phyloP scores from a whole-genome alignment of 2,113 vertebrate species.

The Psittacula cyanocephala region DNA sequence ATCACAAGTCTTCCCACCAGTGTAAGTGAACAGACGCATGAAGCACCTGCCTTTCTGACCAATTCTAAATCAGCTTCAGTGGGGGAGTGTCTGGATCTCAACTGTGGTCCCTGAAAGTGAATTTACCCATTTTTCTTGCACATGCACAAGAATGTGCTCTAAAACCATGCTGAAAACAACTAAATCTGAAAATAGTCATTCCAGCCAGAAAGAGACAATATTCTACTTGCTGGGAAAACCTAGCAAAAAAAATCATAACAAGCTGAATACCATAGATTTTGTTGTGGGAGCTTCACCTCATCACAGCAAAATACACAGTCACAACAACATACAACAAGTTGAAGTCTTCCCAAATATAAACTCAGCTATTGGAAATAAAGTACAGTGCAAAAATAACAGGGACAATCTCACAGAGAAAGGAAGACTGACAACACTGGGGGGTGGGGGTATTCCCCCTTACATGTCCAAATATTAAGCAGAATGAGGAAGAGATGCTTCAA shows the following conservation, averaged over 20 bases:
- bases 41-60: neutral
- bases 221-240: neutral
- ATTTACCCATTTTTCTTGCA: neutral
- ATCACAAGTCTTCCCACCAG: neutral
- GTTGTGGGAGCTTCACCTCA: neutral
- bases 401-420: neutral
- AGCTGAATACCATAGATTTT: neutral
- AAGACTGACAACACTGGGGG: neutral
- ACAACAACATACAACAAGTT: neutral
- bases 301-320: neutral
- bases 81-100: neutral
- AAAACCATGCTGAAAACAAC: neutral
- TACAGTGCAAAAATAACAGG: neutral
- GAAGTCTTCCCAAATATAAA: neutral
- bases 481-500: neutral
- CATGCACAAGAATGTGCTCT: neutral
- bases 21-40: neutral
- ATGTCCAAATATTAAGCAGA: neutral
- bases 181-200: neutral
- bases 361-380: neutral
- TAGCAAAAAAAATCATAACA: neutral
- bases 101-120: neutral
- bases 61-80: neutral
- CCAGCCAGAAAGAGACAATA: neutral
- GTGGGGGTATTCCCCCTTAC: neutral